Base-by-base conservation (phyloP, 2,888 invertebrate species). In the Nymphalis urticae region DNA sequence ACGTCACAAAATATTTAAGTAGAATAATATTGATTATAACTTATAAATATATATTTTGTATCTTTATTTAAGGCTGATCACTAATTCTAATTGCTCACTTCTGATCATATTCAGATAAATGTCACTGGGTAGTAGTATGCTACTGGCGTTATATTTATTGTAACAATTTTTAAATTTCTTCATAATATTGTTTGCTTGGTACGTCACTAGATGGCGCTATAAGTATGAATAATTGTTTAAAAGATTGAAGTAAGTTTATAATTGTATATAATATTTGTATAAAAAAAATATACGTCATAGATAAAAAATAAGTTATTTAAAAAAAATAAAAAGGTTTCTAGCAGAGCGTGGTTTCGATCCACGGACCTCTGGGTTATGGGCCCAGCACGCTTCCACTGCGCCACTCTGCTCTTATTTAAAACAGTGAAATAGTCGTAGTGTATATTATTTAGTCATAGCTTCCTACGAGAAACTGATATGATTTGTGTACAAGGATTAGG, bases 291-390 rank as follows among this genome's bases (percentile, higher is more conserved):
- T 21, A 36, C 3, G 27, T 27, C 6, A 32, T 32, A 32, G 5
- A 6, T 32, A 13, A 27, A 13, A 48, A 17, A 48, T 24, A 19
- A 0, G 0, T 13, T 13, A 4, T 42, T 42, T 27, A 32, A 72
- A 53, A 67, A 69, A 75, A 72, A 64, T 72, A 78, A 83, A 87
- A 88, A 86, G 78, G 2, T 5, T 16, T 73, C n/a, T 95, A 95
- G 95, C 95, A 95, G 95, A 95, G 95, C 96, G 95, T 96, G 95
- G 96, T 96, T 96, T 96, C 96, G 95, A 96, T 96, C 96, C 95
- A 96, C 96, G 96, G 96, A 96, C 95, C 96, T 96, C 96, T 96
- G 96, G 96, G 95, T 96, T 95, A 95, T 95, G 95, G 95, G 95
- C 95, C 95, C 95, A 95, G 95, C 95, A 95, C 95, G 95, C 95